These are phyloP conservation scores for Datnioides undecimradiatus DNA, from an alignment of 2,113 vertebrate genomes.

Conservation along the genomic window DNA sequence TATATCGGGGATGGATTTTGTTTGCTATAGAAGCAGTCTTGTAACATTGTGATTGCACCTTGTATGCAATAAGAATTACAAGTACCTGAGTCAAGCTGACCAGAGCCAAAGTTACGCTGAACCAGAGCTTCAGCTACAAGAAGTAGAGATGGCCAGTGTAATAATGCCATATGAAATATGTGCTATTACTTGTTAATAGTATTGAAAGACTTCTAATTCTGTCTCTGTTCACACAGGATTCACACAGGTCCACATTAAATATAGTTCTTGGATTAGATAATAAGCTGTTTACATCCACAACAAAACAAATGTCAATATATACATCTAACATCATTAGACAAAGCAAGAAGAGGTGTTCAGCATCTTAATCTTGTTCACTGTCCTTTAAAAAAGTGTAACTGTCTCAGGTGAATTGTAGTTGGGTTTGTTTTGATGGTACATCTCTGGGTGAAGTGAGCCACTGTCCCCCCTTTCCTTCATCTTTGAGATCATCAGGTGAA, in stretches of 20 bases:
- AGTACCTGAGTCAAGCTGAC: too few relatives aligned
- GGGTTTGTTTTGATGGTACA: not conserved
- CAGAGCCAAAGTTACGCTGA: too few relatives aligned
- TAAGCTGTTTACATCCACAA: too few relatives aligned
- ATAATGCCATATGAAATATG: not conserved
- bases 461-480: conserved; percentile 19
- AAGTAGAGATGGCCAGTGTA: not conserved
- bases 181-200: not conserved
- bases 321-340: too few relatives aligned
- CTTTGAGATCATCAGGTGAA: conserved; percentile 85
- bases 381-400: conserved; percentile 10
- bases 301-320: too few relatives aligned
- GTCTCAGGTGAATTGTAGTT: not conserved
- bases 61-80: too few relatives aligned
- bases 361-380: too few relatives aligned
- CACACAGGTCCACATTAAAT: not conserved
- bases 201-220: not conserved
- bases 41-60: too few relatives aligned
- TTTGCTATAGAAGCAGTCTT: too few relatives aligned
- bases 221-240: not conserved
- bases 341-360: too few relatives aligned
- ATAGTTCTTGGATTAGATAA: not conserved
- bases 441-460: not conserved
- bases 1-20: too few relatives aligned
- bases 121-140: not conserved